Evolutionary conservation across 2,888 invertebrate genomes (phyloP), one percentile per base, ranked within the genome.

Genomic region (Cepaea hortensis): DNA sequence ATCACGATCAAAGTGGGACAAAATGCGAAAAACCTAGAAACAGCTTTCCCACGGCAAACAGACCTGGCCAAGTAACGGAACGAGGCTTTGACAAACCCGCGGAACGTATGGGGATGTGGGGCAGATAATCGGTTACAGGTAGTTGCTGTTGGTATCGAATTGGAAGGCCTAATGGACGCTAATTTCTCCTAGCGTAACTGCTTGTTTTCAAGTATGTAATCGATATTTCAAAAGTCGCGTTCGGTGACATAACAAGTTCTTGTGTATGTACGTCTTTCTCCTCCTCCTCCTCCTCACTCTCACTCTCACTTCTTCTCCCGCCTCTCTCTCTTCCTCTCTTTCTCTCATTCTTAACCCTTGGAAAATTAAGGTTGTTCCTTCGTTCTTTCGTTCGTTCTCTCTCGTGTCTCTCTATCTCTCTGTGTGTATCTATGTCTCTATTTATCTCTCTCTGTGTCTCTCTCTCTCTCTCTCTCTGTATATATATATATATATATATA

Each of bases 1-100:
- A 84, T 65, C 65, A 1, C 23, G 77, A 84, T 65, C 76, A 84
- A 73, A 77, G 68, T 48, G 84, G 65, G 68, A 77, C 76, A 77
- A 50, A 62, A 55, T 61, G 75, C 55, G 75, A 83, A 75, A 35
- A 73, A 72, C 20, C n/a, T n/a, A 23, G 72, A 82, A 70, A 61
- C 81, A 3, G 81, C 3, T 81, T 81, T 81, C 79, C 68, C 81
- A 68, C 81, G 81, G 15, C 46, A 68, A 81, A 50, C 18, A 50
- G 18, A 15, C n/a, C 18, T 15, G 48, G 18, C 48, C 75, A 20
- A 50, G 75, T 48, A 50, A 50, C 50, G 48, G n/a, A n/a, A 20
- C 5, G 68, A n/a, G 5, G 68, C 68, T 68, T 68, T 68, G 20
- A 72, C 72, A n/a, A 9, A 0, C 55, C 55, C 55, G 55, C 55